Conservation (phyloP, 1,140 invertebrate genomes). For the Goniozus legneri region DNA sequence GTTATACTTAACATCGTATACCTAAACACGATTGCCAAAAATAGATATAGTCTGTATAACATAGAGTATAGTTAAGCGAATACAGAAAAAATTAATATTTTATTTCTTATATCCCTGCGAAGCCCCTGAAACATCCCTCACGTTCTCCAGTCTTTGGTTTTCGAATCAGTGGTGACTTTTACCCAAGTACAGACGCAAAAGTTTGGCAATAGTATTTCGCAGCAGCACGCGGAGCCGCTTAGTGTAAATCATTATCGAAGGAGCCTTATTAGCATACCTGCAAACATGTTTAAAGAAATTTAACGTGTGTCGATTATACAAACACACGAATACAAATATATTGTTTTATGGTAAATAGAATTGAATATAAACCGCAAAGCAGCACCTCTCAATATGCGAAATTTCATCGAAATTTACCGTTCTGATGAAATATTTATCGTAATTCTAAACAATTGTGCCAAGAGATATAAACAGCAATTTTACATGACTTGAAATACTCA, state of each 20-base stretch:
- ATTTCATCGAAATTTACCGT: not conserved
- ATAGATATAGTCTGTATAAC: constrained; percentile 55
- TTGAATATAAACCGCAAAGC: not conserved
- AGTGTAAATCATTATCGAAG: constrained; percentile 44
- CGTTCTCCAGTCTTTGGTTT: constrained; percentile 6
- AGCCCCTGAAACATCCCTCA: constrained; percentile 10
- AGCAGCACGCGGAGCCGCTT: constrained; percentile 30
- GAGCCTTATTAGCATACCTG: constrained; percentile 39
- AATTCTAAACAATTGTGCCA: no score
- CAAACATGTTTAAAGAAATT: no score
- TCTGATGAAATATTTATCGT: no score
- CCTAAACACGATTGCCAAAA: constrained; percentile 57
- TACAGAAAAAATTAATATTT: constrained; percentile 27
- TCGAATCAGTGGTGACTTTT: constrained; percentile 19
- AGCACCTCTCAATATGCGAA: not conserved
- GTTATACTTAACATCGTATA: constrained; percentile 51
- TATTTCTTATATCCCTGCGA: constrained; percentile 17
- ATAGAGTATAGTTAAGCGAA: constrained; percentile 54
- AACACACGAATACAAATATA: constrained; percentile 4
- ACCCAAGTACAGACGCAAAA: no score
- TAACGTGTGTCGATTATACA: no score
- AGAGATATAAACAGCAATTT: no score
- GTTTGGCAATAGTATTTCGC: constrained; percentile 12
- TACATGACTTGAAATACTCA: no score
- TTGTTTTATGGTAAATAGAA: constrained; percentile 5